Conservation (phyloP, 92 coral and sea anemone genomes). For the Isaurus tuberculatus region DNA sequence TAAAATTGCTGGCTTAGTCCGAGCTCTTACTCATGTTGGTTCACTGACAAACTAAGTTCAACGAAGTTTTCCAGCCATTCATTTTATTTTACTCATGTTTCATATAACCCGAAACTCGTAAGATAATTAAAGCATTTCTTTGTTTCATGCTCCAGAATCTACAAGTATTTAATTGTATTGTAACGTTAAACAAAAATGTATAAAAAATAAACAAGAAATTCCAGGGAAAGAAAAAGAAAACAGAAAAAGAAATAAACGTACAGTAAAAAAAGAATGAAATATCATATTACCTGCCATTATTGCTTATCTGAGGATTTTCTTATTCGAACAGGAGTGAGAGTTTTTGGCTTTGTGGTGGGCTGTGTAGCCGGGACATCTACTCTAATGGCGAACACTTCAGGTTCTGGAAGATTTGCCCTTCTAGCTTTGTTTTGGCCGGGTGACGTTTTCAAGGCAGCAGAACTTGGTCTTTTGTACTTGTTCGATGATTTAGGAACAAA, state of each 20-base stretch:
- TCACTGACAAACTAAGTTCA: no score
- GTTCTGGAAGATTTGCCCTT: constrained; percentile 68
- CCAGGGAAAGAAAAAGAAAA: constrained; percentile 22
- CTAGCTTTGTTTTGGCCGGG: constrained; percentile 44
- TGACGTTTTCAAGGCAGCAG: constrained; percentile 59
- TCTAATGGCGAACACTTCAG: constrained; percentile 51
- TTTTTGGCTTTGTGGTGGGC: constrained; percentile 30
- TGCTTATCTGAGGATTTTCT: constrained; percentile 38
- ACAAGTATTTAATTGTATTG: constrained; percentile 14
- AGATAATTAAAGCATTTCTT: constrained; percentile 3
- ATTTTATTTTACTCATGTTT: no score
- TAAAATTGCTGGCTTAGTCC: no score
- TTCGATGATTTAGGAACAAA: constrained; percentile 62
- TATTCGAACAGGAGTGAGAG: constrained; percentile 51
- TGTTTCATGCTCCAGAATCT: constrained; percentile 19
- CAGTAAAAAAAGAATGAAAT: constrained; percentile 11
- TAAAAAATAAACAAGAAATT: constrained; percentile 8
- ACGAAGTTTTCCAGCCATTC: no score
- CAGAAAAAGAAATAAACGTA: constrained; percentile 14
- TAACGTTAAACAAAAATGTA: constrained; percentile 2
- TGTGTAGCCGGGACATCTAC: constrained; percentile 35
- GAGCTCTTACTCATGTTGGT: no score
- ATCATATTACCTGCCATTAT: constrained; percentile 60
- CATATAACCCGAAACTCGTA: constrained; percentile 7
- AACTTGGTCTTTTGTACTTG: constrained; percentile 57